Conservation (phyloP, 2,113 vertebrate species). For the Pseudorectes ferrugineus region DNA sequence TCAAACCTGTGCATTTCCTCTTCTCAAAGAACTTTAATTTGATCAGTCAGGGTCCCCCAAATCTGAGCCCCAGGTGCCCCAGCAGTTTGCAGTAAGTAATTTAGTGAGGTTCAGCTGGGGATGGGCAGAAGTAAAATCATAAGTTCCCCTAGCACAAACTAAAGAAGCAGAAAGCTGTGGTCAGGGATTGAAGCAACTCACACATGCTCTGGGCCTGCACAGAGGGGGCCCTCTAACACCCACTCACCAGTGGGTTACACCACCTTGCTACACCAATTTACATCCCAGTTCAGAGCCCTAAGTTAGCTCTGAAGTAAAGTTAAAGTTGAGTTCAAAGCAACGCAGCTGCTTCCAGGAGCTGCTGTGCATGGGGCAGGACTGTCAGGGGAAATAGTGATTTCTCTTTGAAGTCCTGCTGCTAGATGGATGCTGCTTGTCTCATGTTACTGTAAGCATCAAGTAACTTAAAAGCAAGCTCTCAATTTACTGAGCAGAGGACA, state of each 20-base stretch:
- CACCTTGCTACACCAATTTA: conserved; percentile 46
- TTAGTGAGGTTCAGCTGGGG: not conserved
- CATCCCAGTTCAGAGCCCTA: conserved; percentile 3
- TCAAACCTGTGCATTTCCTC: not conserved
- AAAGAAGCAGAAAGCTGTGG: not conserved
- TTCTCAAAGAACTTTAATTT: not conserved
- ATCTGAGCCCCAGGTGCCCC: not conserved
- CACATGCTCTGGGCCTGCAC: not conserved
- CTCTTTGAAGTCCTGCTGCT: conserved; percentile 64
- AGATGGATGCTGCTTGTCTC: conserved; percentile 58
- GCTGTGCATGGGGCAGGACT: not conserved
- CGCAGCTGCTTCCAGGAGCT: conserved; percentile 45
- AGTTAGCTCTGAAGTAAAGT: conserved; percentile 34
- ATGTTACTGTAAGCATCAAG: conserved; percentile 46
- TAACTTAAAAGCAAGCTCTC: conserved; percentile 36
- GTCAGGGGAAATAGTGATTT: conserved; percentile 31
- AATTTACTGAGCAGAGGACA: not conserved
- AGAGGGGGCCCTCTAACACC: not conserved
- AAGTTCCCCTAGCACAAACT: not conserved
- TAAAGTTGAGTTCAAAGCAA: conserved; percentile 67
- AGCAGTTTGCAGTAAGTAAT: not conserved
- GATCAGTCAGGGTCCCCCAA: not conserved
- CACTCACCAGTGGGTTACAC: conserved; percentile 23
- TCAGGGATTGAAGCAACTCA: not conserved
- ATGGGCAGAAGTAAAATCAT: not conserved